Conservation (phyloP, 2,888 invertebrate genomes). For the Neocrepidodera transversa region DNA sequence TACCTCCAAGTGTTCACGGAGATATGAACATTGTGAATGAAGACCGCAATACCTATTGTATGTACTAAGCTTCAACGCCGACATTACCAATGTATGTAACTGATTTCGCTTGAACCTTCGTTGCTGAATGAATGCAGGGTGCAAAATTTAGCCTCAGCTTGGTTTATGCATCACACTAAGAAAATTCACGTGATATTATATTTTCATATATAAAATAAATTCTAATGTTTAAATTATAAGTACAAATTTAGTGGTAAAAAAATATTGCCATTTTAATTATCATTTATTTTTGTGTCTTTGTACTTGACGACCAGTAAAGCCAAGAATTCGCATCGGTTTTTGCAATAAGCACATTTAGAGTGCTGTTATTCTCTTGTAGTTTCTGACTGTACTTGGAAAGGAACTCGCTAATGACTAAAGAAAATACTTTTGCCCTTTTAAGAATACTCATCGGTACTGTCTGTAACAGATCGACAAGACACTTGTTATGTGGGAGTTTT, state of each 20-base stretch:
- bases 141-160: not conserved
- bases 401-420: conserved; percentile 3
- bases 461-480: conserved; percentile 3
- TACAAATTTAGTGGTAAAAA: no score
- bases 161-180: conserved; percentile 1
- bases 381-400: conserved; percentile 15
- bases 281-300: not conserved
- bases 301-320: not conserved
- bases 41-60: conserved; percentile 42
- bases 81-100: conserved; percentile 39
- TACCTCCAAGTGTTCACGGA: conserved; percentile 53
- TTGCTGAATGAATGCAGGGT: conserved; percentile 2
- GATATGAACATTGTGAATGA: conserved; percentile 52
- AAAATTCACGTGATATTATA: no score
- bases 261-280: no score
- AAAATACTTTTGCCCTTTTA: conserved; percentile 15
- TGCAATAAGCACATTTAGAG: conserved; percentile 5
- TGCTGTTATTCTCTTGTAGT: conserved; percentile 11
- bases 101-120: conserved; percentile 16
- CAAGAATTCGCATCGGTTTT: conserved; percentile 2
- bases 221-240: no score
- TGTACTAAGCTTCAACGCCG: conserved; percentile 36
- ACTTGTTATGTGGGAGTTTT: conserved; percentile 21
- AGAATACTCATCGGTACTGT: not conserved
- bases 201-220: no score